phyloP scores from a whole-genome alignment of 2,113 vertebrate species.

The Gobiocypris rarus region DNA sequence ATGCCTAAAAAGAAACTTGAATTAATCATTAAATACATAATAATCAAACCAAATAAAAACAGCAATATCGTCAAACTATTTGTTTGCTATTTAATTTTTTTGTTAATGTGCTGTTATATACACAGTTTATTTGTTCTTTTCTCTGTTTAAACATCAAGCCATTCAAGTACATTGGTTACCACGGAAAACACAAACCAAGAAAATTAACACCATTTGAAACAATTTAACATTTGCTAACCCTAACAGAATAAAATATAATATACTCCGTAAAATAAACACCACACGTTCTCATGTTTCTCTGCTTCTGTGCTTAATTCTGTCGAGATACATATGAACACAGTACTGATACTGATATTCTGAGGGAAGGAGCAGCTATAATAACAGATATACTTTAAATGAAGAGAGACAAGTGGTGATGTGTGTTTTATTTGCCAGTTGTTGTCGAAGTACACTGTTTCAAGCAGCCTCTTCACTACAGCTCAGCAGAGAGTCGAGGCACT shows the following conservation, averaged over 20 bases:
- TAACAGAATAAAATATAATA: neutral
- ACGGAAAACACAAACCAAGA: neutral
- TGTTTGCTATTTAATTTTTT: neutral
- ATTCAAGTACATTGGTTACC: conserved; percentile 8
- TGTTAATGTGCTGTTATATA: neutral
- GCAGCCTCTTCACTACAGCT: neutral
- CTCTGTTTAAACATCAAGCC: neutral
- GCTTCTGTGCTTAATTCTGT: neutral
- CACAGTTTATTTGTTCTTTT: neutral
- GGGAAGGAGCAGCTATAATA: neutral
- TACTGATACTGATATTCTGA: neutral
- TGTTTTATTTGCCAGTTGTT: neutral
- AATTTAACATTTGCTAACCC: neutral
- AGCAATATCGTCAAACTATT: neutral
- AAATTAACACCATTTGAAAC: neutral
- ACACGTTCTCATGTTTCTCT: neutral
- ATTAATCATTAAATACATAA: neutral
- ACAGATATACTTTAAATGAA: neutral
- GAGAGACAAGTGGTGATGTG: neutral
- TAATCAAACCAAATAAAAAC: neutral
- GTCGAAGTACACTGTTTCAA: neutral
- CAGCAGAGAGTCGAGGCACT: conserved; percentile 13
- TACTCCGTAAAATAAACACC: neutral
- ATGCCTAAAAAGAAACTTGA: neutral
- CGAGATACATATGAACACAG: neutral